phyloP scores from a whole-genome alignment of 2,888 invertebrate species.

The Lasioglossum marginatum region DNA sequence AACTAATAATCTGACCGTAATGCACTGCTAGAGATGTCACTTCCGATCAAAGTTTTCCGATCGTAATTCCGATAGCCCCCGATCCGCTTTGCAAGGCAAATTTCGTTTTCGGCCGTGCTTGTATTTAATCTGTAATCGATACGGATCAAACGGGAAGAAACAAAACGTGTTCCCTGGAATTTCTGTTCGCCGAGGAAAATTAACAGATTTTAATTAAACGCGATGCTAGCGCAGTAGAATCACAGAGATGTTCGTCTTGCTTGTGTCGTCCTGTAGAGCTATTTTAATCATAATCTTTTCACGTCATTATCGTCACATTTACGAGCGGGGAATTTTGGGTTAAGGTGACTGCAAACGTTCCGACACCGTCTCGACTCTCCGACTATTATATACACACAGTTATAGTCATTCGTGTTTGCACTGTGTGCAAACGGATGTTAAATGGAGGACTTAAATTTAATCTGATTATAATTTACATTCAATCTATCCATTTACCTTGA shows the following conservation, averaged over 20 bases:
- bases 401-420: conserved; percentile 7
- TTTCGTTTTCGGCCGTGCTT: background rate
- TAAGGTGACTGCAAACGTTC: background rate
- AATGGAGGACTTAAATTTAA: background rate
- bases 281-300: background rate
- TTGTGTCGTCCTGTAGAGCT: background rate
- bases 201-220: background rate
- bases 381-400: conserved; percentile 41
- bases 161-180: background rate
- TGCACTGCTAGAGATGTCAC: background rate
- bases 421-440: background rate
- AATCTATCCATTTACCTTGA: background rate
- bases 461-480: background rate
- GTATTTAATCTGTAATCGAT: background rate
- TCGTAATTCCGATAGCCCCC: background rate
- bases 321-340: too few species aligned
- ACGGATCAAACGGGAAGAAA: background rate
- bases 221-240: background rate
- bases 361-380: background rate
- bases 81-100: background rate
- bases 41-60: background rate
- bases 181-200: background rate
- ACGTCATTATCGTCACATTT: background rate
- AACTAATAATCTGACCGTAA: conserved; percentile 6
- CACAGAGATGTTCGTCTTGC: background rate